Conservation (phyloP, 37 sponge, comb jelly and placozoan genomes). For the Lycopodina hypogea region DNA sequence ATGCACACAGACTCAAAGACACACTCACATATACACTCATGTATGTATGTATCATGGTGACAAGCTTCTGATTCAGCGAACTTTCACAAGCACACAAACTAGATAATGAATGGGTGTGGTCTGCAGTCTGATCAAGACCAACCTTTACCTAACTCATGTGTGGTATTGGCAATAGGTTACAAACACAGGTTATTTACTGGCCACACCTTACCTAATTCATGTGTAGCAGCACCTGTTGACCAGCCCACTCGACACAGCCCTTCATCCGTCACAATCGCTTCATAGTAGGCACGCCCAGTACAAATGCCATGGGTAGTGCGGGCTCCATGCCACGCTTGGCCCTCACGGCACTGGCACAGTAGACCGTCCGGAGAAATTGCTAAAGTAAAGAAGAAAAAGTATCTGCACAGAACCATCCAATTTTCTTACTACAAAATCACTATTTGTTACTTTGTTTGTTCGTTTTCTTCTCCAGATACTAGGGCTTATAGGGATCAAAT, state of each 20-base stretch:
- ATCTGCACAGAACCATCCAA: too few relatives aligned
- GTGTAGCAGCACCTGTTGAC: constrained; percentile 66
- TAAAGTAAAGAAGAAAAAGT: constrained; percentile 16
- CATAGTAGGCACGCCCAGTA: constrained; percentile 80
- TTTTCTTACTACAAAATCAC: not conserved
- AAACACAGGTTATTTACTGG: too few relatives aligned
- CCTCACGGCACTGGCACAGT: constrained; percentile 87
- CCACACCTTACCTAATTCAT: constrained; percentile 86
- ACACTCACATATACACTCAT: not conserved
- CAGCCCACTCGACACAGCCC: constrained; percentile 96
- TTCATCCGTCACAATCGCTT: constrained; percentile 92
- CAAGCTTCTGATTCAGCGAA: too few relatives aligned
- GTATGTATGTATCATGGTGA: not conserved
- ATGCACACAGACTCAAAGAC: constrained; percentile 29
- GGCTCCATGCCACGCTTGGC: constrained; percentile 78
- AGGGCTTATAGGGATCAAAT: too few relatives aligned
- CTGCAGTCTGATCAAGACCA: too few relatives aligned
- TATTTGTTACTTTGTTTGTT: not conserved
- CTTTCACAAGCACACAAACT: too few relatives aligned
- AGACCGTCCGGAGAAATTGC: constrained; percentile 88
- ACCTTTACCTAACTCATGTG: too few relatives aligned
- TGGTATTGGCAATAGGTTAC: too few relatives aligned
- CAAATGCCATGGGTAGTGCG: constrained; percentile 66
- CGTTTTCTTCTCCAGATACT: not conserved
- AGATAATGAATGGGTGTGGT: too few relatives aligned